phyloP scores from a whole-genome alignment of 2,797 vertebrate species.

The Pseudopleuronectes americanus region DNA sequence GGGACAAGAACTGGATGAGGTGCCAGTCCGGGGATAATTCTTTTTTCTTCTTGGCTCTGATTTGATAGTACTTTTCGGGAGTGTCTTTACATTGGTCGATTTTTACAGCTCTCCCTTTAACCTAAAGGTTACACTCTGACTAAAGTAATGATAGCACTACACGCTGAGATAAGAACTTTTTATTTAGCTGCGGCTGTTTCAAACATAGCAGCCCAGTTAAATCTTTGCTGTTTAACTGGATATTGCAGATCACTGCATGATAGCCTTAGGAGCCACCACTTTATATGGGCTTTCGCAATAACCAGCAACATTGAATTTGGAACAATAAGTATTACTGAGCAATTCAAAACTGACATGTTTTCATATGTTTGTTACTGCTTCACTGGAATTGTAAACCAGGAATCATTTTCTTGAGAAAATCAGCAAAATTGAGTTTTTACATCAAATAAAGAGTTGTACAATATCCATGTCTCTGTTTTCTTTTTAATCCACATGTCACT shows the following conservation, averaged over 20 bases:
- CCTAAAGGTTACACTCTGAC: constrained; percentile 59
- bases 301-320: constrained; percentile 72
- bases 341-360: constrained; percentile 64
- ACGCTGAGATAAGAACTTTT: constrained; percentile 75
- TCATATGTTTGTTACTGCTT: constrained; percentile 71
- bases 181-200: constrained; percentile 70
- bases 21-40: constrained; percentile 54
- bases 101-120: constrained; percentile 78
- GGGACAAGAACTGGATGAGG: constrained; percentile 87
- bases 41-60: constrained; percentile 61
- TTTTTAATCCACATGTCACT: neutral
- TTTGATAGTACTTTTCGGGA: constrained; percentile 70
- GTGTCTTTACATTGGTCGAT: constrained; percentile 68
- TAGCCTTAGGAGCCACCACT: constrained; percentile 73
- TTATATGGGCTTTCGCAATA: constrained; percentile 77
- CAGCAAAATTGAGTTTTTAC: constrained; percentile 85
- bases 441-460: constrained; percentile 86
- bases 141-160: constrained; percentile 83
- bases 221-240: constrained; percentile 59
- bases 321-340: constrained; percentile 72
- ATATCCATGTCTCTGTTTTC: constrained; percentile 44
- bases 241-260: constrained; percentile 80
- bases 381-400: constrained; percentile 79
- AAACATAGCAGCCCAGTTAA: constrained; percentile 50
- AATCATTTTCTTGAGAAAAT: constrained; percentile 76